Evolutionary conservation across 2,888 invertebrate genomes (phyloP).

Genomic region (Nudaria mundana): DNA sequence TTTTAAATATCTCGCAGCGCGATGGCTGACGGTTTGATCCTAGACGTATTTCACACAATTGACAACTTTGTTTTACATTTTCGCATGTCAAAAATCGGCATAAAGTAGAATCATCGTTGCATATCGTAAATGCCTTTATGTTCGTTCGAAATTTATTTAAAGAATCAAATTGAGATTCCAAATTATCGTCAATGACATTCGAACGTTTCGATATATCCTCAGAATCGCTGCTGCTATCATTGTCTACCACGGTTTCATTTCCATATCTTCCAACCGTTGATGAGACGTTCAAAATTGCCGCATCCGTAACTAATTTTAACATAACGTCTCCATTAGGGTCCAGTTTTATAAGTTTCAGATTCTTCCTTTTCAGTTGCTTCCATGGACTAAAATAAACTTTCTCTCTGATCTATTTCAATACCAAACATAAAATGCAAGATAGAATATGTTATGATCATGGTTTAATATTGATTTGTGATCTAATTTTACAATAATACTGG

Average conservation of each 20-base stretch:
- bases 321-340: constrained; percentile 37
- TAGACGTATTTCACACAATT: constrained; percentile 49
- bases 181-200: background rate
- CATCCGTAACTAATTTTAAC: constrained; percentile 26
- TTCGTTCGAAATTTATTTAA: background rate
- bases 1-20: constrained; percentile 39
- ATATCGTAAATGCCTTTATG: constrained; percentile 49
- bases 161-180: background rate
- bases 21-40: constrained; percentile 28
- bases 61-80: constrained; percentile 42
- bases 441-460: background rate
- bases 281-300: no score
- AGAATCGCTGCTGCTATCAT: background rate
- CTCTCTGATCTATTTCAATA: constrained; percentile 27
- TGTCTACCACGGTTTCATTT: background rate
- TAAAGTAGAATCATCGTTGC: constrained; percentile 33
- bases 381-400: constrained; percentile 52
- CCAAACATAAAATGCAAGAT: background rate
- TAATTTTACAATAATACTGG: no score
- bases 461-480: no score
- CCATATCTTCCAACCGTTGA: constrained; percentile 2
- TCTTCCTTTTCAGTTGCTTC: constrained; percentile 31
- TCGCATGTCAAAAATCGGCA: constrained; percentile 60
- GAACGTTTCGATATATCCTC: background rate
- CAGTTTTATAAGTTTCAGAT: constrained; percentile 48